Conservation (phyloP, 2,888 invertebrate genomes). For the Agonopterix alstromeriana region DNA sequence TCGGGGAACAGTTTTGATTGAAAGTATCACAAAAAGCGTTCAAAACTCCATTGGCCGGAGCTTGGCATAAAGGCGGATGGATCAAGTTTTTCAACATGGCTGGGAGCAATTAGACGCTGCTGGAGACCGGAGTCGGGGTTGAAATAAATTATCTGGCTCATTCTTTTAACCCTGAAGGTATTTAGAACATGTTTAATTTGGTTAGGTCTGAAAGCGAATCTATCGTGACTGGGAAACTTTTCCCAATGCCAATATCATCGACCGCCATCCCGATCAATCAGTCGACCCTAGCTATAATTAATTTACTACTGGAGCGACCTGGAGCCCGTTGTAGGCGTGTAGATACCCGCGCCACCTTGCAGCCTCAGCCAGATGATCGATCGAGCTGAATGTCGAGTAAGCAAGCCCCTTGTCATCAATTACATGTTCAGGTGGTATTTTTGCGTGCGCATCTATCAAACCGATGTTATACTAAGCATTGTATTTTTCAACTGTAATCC, state of each 20-base stretch:
- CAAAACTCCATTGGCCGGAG: constrained; percentile 19
- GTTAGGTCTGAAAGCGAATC: too few species aligned
- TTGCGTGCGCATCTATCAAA: too few species aligned
- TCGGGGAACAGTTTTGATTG: constrained; percentile 18
- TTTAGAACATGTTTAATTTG: too few species aligned
- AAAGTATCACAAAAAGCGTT: constrained; percentile 23
- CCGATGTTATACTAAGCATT: too few species aligned
- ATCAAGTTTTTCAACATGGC: constrained; percentile 46
- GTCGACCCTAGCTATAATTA: constrained; percentile 45
- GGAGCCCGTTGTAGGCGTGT: constrained; percentile 10
- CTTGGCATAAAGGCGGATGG: constrained; percentile 30
- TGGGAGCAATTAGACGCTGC: constrained; percentile 46
- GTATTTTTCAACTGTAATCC: too few species aligned
- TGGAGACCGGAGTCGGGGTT: constrained; percentile 23
- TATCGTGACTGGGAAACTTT: too few species aligned
- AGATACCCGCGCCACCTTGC: constrained; percentile 11
- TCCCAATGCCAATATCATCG: too few species aligned
- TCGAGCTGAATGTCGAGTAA: constrained; percentile 21
- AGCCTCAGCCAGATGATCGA: constrained; percentile 18
- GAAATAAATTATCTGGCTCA: too few species aligned
- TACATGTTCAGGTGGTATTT: not conserved
- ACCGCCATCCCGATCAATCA: constrained; percentile 39
- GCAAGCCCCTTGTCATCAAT: not conserved
- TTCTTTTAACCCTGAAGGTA: too few species aligned
- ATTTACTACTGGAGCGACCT: constrained; percentile 35